Percentiles rank a stretch among this genome's conserved stretches.
These are phyloP conservation scores for Nasonia longicornis DNA, from an alignment of 1,140 invertebrate genomes.

Conservation along the genomic window DNA sequence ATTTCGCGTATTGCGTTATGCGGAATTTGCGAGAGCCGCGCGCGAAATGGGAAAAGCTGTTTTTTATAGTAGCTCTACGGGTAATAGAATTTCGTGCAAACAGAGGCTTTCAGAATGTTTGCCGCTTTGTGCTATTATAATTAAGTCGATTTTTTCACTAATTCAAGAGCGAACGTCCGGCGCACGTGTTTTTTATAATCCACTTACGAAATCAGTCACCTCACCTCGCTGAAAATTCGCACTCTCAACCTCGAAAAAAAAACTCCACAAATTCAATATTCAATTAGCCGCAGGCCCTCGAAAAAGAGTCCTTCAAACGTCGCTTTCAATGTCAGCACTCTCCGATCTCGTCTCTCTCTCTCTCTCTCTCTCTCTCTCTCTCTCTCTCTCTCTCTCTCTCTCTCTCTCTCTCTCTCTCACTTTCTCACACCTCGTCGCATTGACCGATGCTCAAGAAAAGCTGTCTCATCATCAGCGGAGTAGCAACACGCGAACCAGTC, in stretches of 20 bases:
- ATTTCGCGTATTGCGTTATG: neutral
- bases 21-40: too few relatives aligned
- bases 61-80: too few relatives aligned
- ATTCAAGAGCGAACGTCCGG: too few relatives aligned
- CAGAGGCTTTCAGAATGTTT: neutral
- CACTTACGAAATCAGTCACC: too few relatives aligned
- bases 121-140: too few relatives aligned
- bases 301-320: neutral
- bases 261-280: neutral
- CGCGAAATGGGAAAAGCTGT: too few relatives aligned
- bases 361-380: too few relatives aligned
- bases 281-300: neutral
- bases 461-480: neutral
- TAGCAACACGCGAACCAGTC: neutral
- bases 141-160: too few relatives aligned
- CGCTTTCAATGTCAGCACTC: neutral
- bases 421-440: neutral
- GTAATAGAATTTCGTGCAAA: neutral
- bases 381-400: neutral
- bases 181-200: too few relatives aligned
- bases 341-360: neutral
- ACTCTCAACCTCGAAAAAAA: too few relatives aligned
- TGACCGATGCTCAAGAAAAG: neutral
- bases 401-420: neutral
- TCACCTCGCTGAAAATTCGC: too few relatives aligned